Evolutionary conservation across 2,113 vertebrate genomes (phyloP).

Genomic region (Peromyscus californicus): DNA sequence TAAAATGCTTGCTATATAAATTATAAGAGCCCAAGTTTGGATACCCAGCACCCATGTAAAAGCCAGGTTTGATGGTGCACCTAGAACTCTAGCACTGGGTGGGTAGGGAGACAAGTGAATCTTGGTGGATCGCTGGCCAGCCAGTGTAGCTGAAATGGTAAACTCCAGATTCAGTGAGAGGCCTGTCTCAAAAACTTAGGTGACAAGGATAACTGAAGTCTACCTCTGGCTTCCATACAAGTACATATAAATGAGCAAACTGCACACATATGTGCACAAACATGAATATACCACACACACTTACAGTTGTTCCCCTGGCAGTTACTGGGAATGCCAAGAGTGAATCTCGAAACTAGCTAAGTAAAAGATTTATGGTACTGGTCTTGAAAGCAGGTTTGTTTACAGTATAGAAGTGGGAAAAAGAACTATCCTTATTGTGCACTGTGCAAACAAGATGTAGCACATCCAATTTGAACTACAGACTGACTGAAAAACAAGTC

Average conservation of each 20-base stretch:
- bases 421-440: background rate
- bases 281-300: background rate
- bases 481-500: constrained; percentile 16
- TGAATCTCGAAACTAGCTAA: background rate
- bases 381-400: background rate
- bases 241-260: background rate
- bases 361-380: background rate
- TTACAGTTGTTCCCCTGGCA: background rate
- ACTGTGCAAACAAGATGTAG: background rate
- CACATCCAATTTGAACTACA: background rate
- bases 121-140: background rate
- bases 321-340: background rate
- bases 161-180: background rate
- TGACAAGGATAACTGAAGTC: background rate
- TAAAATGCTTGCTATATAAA: background rate
- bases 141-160: background rate
- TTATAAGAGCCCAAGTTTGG: background rate
- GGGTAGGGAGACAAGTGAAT: background rate
- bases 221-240: background rate
- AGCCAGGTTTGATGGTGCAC: background rate
- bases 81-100: background rate
- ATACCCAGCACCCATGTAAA: background rate
- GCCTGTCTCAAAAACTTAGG: background rate
- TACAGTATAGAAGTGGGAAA: background rate
- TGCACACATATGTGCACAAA: background rate